Conservation (phyloP, 2,113 vertebrate genomes). For the Bambusicola thoracicus region DNA sequence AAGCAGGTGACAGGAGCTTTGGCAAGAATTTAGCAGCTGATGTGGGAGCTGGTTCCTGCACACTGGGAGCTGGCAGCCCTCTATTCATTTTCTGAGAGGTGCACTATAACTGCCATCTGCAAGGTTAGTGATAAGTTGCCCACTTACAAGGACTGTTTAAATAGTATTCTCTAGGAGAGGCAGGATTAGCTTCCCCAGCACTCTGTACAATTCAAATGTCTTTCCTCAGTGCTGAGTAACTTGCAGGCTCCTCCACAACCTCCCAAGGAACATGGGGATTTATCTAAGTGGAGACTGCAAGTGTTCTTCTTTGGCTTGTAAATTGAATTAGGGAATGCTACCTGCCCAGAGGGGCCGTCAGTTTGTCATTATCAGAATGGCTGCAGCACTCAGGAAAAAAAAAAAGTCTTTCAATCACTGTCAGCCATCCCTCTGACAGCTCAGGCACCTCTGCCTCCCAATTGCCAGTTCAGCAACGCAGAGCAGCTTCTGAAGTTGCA, state of each 20-base stretch:
- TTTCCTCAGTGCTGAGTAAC: neutral
- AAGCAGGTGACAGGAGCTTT: slow-evolving; percentile 25
- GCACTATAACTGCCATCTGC: slow-evolving; percentile 18
- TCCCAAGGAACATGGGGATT: neutral
- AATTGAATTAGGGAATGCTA: slow-evolving; percentile 14
- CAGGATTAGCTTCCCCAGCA: slow-evolving; percentile 35
- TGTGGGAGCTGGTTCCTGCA: neutral
- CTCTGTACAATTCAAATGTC: neutral
- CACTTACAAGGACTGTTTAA: slow-evolving; percentile 16
- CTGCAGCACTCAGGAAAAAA: neutral
- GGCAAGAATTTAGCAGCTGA: slow-evolving; percentile 24
- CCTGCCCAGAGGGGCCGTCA: neutral
- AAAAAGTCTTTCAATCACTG: neutral
- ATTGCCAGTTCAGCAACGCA: neutral
- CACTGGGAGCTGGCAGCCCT: neutral
- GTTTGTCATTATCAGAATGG: neutral
- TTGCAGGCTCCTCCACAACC: neutral
- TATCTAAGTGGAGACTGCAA: neutral
- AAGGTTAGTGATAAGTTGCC: slow-evolving; percentile 34
- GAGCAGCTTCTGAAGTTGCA: accelerated
- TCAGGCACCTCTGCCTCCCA: neutral
- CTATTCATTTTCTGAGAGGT: slow-evolving; percentile 19
- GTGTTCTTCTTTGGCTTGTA: neutral
- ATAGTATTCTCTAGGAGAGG: slow-evolving; percentile 3
- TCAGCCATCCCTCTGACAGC: neutral